phyloP scores from a whole-genome alignment of 2,888 invertebrate species.

The Pterobdella sp. region DNA sequence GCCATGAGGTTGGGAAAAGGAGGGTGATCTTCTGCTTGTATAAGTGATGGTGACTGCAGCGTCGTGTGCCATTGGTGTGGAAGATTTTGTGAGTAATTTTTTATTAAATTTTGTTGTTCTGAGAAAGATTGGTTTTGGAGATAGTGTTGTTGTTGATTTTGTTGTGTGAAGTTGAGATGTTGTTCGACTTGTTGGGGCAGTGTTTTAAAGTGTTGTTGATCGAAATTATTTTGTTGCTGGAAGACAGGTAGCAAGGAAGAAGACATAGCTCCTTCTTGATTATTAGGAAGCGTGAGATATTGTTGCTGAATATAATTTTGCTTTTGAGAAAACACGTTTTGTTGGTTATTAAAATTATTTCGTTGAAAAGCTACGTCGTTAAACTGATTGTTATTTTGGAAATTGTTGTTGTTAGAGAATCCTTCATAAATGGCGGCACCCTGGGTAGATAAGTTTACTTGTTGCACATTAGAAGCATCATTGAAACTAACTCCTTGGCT shows the following conservation, averaged over 20 bases:
- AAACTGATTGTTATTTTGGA: neutral
- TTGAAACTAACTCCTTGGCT: conserved; percentile 10
- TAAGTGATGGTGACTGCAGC: neutral
- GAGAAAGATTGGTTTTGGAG: neutral
- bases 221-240: conserved; percentile 25
- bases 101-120: neutral
- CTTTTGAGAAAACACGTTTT: neutral
- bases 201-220: conserved; percentile 22
- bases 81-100: neutral
- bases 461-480: neutral
- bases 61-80: conserved; percentile 15
- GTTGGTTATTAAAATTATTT: conserved; percentile 22
- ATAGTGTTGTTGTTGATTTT: conserved; percentile 8
- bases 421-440: neutral
- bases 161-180: conserved; percentile 9
- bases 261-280: conserved; percentile 28
- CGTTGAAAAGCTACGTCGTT: neutral
- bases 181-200: conserved; percentile 5
- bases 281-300: neutral
- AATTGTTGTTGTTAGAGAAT: neutral
- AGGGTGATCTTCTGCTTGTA: neutral
- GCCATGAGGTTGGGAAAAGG: conserved; percentile 37
- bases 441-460: neutral
- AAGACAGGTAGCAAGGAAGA: neutral
- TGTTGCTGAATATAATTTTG: conserved; percentile 4